Evolutionary conservation across 2,113 vertebrate species (phyloP).

Genomic region (Procavia capensis): DNA sequence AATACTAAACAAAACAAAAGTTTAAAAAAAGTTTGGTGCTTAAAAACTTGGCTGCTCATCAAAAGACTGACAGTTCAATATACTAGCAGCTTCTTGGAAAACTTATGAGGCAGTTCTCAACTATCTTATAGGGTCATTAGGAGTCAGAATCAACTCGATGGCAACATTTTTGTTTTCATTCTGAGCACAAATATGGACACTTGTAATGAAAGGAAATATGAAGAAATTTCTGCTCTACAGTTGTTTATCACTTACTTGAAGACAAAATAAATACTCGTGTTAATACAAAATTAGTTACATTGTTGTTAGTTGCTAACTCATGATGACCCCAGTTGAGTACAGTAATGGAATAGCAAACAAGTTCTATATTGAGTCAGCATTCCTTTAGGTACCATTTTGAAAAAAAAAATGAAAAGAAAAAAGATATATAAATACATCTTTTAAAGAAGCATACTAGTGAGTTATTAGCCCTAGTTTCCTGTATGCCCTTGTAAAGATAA

Average conservation of each 20-base stretch:
- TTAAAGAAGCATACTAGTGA: not conserved
- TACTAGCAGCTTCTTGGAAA: too few species aligned
- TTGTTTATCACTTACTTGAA: conserved; percentile 14
- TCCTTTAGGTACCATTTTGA: not conserved
- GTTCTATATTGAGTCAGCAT: not conserved
- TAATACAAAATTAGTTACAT: not conserved
- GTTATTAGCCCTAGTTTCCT: not conserved
- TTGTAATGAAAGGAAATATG: not conserved
- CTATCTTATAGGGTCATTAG: too few species aligned
- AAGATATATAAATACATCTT: not conserved
- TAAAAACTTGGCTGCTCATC: too few species aligned
- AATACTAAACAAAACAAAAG: too few species aligned
- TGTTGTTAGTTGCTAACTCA: not conserved
- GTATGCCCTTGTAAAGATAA: not conserved
- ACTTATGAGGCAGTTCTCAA: too few species aligned
- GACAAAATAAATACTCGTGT: not conserved
- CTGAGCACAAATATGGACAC: not conserved
- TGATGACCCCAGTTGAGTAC: not conserved
- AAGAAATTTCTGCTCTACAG: not conserved
- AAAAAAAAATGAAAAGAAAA: not conserved
- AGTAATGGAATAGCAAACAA: not conserved
- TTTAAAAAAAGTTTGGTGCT: not conserved
- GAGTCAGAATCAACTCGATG: too few species aligned
- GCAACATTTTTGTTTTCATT: not conserved
- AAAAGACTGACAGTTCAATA: too few species aligned